Conservation (phyloP, 2,113 vertebrate genomes). For the Tyto alba region DNA sequence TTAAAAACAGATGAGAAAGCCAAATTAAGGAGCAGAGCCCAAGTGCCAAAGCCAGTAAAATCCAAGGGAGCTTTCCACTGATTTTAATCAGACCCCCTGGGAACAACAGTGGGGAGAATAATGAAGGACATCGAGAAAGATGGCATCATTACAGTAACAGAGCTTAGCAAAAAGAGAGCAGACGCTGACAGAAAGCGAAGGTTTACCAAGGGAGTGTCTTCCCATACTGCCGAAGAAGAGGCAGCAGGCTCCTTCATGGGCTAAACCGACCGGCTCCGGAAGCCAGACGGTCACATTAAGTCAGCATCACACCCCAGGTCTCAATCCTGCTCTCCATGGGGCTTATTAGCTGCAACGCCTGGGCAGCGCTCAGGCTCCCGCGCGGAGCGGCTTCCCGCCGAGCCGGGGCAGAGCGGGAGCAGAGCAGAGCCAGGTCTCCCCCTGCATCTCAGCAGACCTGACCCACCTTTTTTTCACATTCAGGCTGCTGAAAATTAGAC, state of each 20-base stretch:
- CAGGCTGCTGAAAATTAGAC: not conserved
- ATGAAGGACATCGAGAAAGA: not conserved
- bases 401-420: not conserved
- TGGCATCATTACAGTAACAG: not conserved
- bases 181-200: not conserved
- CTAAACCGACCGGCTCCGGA: accelerated
- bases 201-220: not conserved
- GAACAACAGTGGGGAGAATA: not conserved
- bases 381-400: accelerated
- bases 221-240: not conserved
- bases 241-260: not conserved
- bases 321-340: not conserved
- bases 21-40: not conserved
- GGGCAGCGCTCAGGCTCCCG: accelerated
- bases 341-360: not conserved
- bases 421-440: not conserved
- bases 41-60: not conserved
- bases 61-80: not conserved
- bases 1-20: not conserved
- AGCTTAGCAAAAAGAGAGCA: not conserved
- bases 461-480: not conserved
- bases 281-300: not conserved
- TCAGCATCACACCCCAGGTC: accelerated
- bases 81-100: not conserved
- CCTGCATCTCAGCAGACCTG: not conserved